Evolutionary conservation across 2,797 vertebrate genomes (phyloP).

Genomic region (Fratercula arctica): DNA sequence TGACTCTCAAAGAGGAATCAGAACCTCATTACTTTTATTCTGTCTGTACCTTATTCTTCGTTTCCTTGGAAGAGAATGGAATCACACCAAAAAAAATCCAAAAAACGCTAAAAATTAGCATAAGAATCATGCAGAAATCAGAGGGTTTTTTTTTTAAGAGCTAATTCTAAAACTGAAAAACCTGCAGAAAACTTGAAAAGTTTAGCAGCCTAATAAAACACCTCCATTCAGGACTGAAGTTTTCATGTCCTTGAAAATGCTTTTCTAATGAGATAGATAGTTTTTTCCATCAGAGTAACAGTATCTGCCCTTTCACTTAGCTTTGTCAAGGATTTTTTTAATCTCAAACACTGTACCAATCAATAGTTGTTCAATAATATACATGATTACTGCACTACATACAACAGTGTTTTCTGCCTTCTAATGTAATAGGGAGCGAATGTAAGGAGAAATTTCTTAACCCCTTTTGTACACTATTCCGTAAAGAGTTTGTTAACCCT

Average conservation of each 20-base stretch:
- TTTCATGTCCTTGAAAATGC: conserved; percentile 47
- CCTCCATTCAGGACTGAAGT: background rate
- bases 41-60: background rate
- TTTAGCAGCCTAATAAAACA: conserved; percentile 36
- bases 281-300: conserved; percentile 32
- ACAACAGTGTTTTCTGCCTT: background rate
- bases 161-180: conserved; percentile 28
- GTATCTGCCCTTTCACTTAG: conserved; percentile 26
- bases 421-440: background rate
- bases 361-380: conserved; percentile 57
- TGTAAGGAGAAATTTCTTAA: background rate
- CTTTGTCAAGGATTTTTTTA: conserved; percentile 33
- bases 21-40: background rate
- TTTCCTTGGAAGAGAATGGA: background rate
- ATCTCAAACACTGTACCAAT: conserved; percentile 36
- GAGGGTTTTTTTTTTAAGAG: background rate
- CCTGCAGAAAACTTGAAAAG: background rate
- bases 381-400: background rate
- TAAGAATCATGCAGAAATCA: background rate
- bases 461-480: background rate
- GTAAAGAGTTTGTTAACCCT: background rate
- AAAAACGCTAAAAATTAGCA: background rate
- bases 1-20: background rate
- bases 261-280: conserved; percentile 50
- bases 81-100: background rate